phyloP scores from a whole-genome alignment of 2,113 vertebrate species.

The Cyprinodon brontotheroides region DNA sequence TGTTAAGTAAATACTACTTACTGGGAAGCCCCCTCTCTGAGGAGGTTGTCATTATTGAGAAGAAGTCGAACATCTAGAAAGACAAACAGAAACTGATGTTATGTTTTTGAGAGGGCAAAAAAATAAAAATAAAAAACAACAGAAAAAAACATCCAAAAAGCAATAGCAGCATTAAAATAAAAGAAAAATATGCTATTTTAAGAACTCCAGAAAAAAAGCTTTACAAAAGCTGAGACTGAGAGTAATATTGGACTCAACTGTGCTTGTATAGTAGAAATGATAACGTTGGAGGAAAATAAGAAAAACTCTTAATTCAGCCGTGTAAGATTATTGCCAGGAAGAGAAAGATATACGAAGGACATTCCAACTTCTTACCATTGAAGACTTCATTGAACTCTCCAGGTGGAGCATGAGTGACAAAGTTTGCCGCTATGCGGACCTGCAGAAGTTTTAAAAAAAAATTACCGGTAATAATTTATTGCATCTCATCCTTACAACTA shows the following conservation, averaged over 20 bases:
- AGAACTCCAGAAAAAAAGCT: too few relatives aligned
- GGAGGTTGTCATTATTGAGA: slow-evolving; percentile 98
- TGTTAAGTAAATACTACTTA: slow-evolving; percentile 76
- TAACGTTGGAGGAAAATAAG: background rate
- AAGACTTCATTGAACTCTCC: slow-evolving; percentile 99
- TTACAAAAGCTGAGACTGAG: too few relatives aligned
- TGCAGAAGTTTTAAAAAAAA: slow-evolving; percentile 50
- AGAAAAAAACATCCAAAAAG: too few relatives aligned
- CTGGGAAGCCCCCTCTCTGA: slow-evolving; percentile 97
- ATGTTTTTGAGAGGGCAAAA: background rate
- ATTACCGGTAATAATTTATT: background rate
- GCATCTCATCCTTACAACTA: background rate
- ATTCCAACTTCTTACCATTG: slow-evolving; percentile 87
- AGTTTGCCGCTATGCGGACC: slow-evolving; percentile 97
- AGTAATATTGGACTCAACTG: too few relatives aligned
- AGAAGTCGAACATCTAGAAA: slow-evolving; percentile 94
- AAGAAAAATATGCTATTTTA: background rate
- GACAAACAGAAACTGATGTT: slow-evolving; percentile 14
- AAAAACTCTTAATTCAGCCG: background rate
- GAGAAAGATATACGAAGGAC: background rate
- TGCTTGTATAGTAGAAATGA: background rate
- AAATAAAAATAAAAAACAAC: background rate
- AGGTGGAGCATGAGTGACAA: slow-evolving; percentile 95
- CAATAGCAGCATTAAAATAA: background rate
- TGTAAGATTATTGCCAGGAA: background rate